These are phyloP conservation scores for Acleris sparsana DNA, from an alignment of 2,888 invertebrate species.

Conservation along the genomic window DNA sequence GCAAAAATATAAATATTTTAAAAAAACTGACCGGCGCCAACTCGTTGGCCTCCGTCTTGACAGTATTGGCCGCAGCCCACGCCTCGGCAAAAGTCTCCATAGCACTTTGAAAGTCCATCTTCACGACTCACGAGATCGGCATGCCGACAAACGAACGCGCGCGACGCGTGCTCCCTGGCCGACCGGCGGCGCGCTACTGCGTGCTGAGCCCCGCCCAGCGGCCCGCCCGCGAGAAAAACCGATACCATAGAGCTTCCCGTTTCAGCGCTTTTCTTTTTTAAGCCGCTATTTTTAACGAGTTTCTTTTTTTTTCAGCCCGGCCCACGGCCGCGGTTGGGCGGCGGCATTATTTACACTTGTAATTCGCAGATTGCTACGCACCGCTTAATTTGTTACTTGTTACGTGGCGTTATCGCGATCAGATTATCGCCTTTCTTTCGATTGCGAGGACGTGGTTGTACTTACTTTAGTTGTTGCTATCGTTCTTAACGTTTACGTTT, in stretches of 20 bases:
- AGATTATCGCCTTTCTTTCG: slow-evolving; percentile 51
- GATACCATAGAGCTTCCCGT: slow-evolving; percentile 81
- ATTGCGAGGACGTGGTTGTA: slow-evolving; percentile 31
- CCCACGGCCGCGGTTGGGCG: slow-evolving; percentile 81
- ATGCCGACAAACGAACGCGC: slow-evolving; percentile 78
- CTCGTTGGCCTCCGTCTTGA: slow-evolving; percentile 86
- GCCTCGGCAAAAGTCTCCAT: slow-evolving; percentile 99
- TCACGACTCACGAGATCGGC: slow-evolving; percentile 77
- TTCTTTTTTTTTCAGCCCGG: slow-evolving; percentile 75
- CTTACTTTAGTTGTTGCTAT: slow-evolving; percentile 5
- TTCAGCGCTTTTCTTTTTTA: slow-evolving; percentile 84
- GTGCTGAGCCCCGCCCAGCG: slow-evolving; percentile 77
- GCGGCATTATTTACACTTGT: slow-evolving; percentile 83
- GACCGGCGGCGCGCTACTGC: slow-evolving; percentile 86
- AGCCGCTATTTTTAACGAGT: slow-evolving; percentile 82
- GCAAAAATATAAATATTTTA: slow-evolving; percentile 17
- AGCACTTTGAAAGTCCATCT: slow-evolving; percentile 99
- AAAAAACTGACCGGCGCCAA: slow-evolving; percentile 86
- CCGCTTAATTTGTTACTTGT: slow-evolving; percentile 71
- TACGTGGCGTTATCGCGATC: slow-evolving; percentile 58
- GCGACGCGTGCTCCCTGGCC: slow-evolving; percentile 79
- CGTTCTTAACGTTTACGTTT: slow-evolving; percentile 17
- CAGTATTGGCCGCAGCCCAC: slow-evolving; percentile 93
- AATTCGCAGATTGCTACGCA: slow-evolving; percentile 74
- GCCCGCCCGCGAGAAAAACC: slow-evolving; percentile 81